Percentiles rank a stretch among this genome's conserved stretches.
Conservation (phyloP, 1,140 invertebrate genomes). For the Coboldia fuscipes region DNA sequence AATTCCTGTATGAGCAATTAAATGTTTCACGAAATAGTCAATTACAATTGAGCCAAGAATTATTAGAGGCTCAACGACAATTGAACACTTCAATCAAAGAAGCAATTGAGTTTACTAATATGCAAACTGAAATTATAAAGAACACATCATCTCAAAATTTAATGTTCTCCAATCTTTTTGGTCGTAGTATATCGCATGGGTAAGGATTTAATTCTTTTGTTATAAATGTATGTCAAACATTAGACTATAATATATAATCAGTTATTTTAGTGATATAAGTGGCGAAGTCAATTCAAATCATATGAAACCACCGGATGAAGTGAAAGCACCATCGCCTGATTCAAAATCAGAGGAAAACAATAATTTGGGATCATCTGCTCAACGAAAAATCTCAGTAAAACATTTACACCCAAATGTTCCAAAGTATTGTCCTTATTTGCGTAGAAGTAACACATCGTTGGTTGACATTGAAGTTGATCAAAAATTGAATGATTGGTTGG, state of each 20-base stretch:
- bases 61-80: constrained; percentile 43
- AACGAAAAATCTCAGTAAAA: no score
- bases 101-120: constrained; percentile 45
- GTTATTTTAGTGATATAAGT: constrained; percentile 3
- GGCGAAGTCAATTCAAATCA: neutral
- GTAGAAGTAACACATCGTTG: no score
- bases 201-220: constrained; percentile 2
- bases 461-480: constrained; percentile 22
- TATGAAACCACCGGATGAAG: constrained; percentile 4
- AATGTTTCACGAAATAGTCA: constrained; percentile 13
- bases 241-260: neutral
- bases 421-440: no score
- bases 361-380: no score
- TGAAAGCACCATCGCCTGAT: constrained; percentile 7
- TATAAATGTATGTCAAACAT: neutral
- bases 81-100: constrained; percentile 48
- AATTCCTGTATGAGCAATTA: constrained; percentile 14
- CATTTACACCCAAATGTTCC: no score
- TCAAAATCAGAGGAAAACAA: constrained; percentile 8
- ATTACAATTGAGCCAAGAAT: constrained; percentile 25
- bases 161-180: constrained; percentile 6
- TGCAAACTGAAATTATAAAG: constrained; percentile 25
- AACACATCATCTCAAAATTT: constrained; percentile 23
- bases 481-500: constrained; percentile 32
- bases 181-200: constrained; percentile 16